Percentiles rank a stretch among this genome's conserved stretches.
Evolutionary conservation across 2,113 vertebrate genomes (phyloP).

Genomic region (Smithornis capensis): DNA sequence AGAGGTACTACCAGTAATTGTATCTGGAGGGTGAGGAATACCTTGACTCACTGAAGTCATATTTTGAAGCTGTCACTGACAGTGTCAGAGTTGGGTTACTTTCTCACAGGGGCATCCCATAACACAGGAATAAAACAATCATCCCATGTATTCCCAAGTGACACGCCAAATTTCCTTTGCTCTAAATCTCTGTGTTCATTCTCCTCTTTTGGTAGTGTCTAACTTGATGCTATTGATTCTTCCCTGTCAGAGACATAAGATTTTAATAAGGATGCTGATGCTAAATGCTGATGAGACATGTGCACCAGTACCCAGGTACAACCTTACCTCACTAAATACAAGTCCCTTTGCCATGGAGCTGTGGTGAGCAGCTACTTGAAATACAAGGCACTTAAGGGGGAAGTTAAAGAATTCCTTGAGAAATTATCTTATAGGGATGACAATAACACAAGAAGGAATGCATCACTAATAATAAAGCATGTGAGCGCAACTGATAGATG

Average conservation of each 20-base stretch:
- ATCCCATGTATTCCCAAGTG: neutral
- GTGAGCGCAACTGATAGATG: neutral
- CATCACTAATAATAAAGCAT: neutral
- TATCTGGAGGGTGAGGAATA: neutral
- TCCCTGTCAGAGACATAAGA: neutral
- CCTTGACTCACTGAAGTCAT: neutral
- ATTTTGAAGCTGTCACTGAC: neutral
- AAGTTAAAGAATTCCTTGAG: neutral
- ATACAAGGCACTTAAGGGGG: neutral
- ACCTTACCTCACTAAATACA: neutral
- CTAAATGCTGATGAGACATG: neutral
- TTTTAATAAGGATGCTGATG: neutral
- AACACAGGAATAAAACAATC: neutral
- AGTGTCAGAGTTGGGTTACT: neutral
- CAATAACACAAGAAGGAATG: neutral
- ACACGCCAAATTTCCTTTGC: neutral
- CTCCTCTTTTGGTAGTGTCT: neutral
- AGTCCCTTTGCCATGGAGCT: neutral
- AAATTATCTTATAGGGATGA: constrained; percentile 11
- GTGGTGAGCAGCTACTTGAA: neutral
- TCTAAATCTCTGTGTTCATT: neutral
- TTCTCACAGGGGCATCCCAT: neutral
- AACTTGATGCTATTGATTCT: neutral
- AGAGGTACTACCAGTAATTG: neutral
- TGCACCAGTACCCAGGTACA: neutral